Percentiles rank a stretch among this genome's conserved stretches.
These are phyloP conservation scores for Cephus runcator DNA, from an alignment of 2,888 invertebrate genomes.

Conservation along the genomic window DNA sequence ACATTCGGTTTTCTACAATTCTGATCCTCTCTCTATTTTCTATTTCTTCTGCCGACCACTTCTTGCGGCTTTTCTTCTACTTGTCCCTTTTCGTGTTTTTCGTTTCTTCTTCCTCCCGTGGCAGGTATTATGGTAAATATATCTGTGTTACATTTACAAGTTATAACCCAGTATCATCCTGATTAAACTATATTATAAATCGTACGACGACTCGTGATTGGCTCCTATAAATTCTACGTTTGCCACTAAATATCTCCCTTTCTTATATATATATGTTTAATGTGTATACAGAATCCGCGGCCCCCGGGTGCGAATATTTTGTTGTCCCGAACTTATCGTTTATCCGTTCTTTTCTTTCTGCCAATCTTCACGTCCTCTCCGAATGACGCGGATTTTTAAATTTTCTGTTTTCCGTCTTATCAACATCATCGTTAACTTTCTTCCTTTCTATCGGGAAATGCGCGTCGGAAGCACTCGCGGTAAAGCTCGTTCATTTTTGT, in stretches of 20 bases:
- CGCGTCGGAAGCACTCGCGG: constrained; percentile 31
- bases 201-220: constrained; percentile 26
- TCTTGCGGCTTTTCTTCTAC: no score
- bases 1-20: constrained; percentile 3
- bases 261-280: constrained; percentile 5
- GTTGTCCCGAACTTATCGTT: no score
- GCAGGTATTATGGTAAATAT: background rate
- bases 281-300: constrained; percentile 38
- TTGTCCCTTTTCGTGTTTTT: no score
- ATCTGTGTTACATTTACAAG: background rate
- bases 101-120: no score
- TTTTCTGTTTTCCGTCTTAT: no score
- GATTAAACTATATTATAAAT: background rate
- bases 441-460: no score
- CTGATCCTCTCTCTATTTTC: constrained; percentile 13
- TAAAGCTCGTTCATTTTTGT: constrained; percentile 54
- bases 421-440: no score
- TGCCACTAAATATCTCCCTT: constrained; percentile 31
- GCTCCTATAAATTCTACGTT: constrained; percentile 39
- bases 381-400: no score
- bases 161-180: constrained; percentile 2
- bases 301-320: constrained; percentile 14
- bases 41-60: background rate
- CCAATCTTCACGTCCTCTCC: no score
- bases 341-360: no score